Conservation (phyloP, 1,140 invertebrate species). For the Nilaparvata lugens region DNA sequence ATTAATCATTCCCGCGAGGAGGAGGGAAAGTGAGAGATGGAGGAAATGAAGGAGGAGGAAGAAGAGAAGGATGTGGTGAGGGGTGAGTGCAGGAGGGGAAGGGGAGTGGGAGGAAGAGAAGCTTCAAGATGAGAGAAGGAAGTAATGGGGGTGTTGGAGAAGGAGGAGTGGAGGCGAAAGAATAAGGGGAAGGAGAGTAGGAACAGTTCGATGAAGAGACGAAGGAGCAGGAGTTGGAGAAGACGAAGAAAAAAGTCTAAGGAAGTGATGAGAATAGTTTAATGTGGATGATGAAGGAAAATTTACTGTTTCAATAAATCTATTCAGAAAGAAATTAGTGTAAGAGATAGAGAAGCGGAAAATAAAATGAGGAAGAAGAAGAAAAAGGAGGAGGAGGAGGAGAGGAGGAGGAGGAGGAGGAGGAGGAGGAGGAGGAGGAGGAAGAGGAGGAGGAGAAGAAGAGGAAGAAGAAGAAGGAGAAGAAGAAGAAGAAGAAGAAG, state of each 20-base stretch:
- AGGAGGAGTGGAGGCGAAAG: neutral
- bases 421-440: neutral
- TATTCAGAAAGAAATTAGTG: neutral
- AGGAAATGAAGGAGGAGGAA: neutral
- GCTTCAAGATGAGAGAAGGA: neutral
- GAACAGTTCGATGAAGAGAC: neutral
- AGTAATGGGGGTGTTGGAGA: neutral
- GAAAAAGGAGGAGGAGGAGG: neutral
- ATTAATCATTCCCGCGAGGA: too few relatives aligned
- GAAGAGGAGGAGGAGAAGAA: conserved; percentile 5
- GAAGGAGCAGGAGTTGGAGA: neutral
- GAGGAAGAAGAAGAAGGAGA: neutral
- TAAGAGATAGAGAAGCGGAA: neutral
- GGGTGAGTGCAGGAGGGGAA: neutral
- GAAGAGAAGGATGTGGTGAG: neutral
- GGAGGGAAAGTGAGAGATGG: neutral
- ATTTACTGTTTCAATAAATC: neutral
- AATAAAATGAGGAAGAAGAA: too few relatives aligned
- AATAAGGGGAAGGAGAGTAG: too few relatives aligned
- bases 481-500: neutral
- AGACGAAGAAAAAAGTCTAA: too few relatives aligned
- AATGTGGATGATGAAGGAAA: too few relatives aligned
- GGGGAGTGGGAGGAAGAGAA: neutral
- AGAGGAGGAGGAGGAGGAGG: neutral
- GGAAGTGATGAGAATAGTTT: too few relatives aligned